Evolutionary conservation across 2,113 vertebrate genomes (phyloP), one percentile per base, ranked within the genome.

Genomic region (Mellivora capensis): DNA sequence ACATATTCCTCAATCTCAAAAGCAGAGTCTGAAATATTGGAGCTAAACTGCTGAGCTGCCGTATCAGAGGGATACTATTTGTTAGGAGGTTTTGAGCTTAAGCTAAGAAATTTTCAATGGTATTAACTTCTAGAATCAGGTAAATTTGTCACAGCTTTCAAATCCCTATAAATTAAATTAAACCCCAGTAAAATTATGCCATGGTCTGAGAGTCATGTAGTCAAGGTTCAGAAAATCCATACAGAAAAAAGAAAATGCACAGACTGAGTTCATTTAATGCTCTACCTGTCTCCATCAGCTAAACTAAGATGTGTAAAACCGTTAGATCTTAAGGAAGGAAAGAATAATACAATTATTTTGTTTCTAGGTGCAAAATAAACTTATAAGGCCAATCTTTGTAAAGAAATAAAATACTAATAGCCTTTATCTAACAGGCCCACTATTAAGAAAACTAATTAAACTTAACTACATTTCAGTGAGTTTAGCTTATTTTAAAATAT

Each of bases 401-500:
- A 83, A 87, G 39, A 61, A 90, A 89, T 34, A 74, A 93, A 85
- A 90, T 85, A 87, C 27, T 81, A 90, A 74, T 14, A 71, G 14
- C n/a, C 59, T 88, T 94, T 94, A 89, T 77, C 25, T 83, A 92
- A 90, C 10, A 93, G 71, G 4, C 15, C 74, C 27, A 79, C 54
- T 95, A 57, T 72, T 62, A 90, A 95, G 52, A 93, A 97, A 92
- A 76, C 14, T 17, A 59, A 89, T 62, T 88, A 85, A 93, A 94
- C n/a, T 52, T 69, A 80, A 72, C 59, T 86, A 76, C 88, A 84
- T 92, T 93, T 90, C 94, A 85, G 91, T 83, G 94, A 72, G 31
- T 82, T 94, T 42, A 82, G 25, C 6, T 88, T 72, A 95, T 91
- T 97, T 67, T 88, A 93, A 92, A 96, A 96, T 76, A 93, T 95